Conservation (phyloP, 2,113 vertebrate genomes). For the Salvator merianae region DNA sequence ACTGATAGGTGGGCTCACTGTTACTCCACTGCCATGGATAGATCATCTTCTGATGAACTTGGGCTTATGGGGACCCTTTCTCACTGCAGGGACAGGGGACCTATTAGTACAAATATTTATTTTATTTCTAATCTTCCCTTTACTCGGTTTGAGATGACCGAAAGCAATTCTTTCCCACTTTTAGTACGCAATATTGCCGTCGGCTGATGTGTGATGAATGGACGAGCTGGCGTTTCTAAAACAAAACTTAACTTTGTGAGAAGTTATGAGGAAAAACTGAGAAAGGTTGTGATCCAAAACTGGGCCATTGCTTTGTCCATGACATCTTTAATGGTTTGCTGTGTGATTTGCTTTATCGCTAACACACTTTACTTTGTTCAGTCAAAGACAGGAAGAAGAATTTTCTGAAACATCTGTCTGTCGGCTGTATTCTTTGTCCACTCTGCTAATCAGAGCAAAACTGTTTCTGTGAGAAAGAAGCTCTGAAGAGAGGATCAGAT, state of each 20-base stretch:
- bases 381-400: conserved; percentile 9
- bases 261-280: conserved; percentile 3
- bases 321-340: neutral
- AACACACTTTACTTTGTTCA: conserved; percentile 22
- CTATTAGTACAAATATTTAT: too few species aligned
- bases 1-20: too few species aligned
- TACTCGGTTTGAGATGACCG: neutral
- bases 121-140: too few species aligned
- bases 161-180: neutral
- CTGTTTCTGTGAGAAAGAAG: neutral
- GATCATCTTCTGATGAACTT: too few species aligned
- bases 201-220: too few species aligned
- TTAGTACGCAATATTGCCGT: too few species aligned
- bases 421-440: conserved; percentile 21
- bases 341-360: conserved; percentile 12
- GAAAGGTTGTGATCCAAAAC: neutral
- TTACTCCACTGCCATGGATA: too few species aligned
- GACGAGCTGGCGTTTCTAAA: conserved; percentile 2
- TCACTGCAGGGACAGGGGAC: too few species aligned
- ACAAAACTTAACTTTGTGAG: neutral
- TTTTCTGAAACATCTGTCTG: conserved; percentile 32
- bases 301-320: neutral
- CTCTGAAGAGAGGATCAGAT: neutral
- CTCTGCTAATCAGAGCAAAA: conserved; percentile 42
- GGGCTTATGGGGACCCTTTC: too few species aligned